Evolutionary conservation across 1,140 invertebrate genomes (phyloP), one percentile per base, ranked within the genome.

Genomic region (Listronotus oregonensis): DNA sequence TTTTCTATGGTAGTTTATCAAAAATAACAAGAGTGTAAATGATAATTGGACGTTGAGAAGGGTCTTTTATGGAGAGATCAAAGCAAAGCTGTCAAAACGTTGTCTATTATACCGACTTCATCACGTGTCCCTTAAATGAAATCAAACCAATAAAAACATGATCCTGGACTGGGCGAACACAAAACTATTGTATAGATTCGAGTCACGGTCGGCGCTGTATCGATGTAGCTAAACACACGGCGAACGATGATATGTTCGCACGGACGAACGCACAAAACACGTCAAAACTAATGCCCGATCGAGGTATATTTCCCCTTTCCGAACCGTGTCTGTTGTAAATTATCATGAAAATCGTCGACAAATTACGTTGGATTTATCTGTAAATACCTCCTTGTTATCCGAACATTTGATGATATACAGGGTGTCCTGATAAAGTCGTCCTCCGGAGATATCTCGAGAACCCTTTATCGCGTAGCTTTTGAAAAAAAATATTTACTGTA

Each of bases 221-320:
- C 58, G 46, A 61, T 50, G 63, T 65, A 50, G 50, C 54, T 27
- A 64, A 64, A 64, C 61, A 64, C 18, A 60, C 47, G 27, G 12
- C 46, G 11, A 27, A 47, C 27, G 43, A 50, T 60, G 57, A 60
- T 60, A 37, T n/a, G 37, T 47, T 47, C 50, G 61, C 51, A 52
- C 61, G 61, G n/a, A 64, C 51, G 52, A 56, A 31, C 52, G 21
- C 39, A 54, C 61, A 64, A 64, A 64, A 64, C 61, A 64, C 42
- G 51, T 57, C 54, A 66, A 59, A 66, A 56, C 34, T 59, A 50
- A 64, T 64, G 61, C 51, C 61, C 61, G 47, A 56, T 44, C 31
- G 27, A 47, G 50, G 10, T 39, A 27, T 57, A 64, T 64, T 58
- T 64, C 49, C 34, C 61, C 61, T 40, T 50, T 18, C n/a, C n/a